Percentiles rank a stretch among this genome's conserved stretches.
phyloP scores from a whole-genome alignment of 2,888 invertebrate genomes.

The Rhagonycha fulva region DNA sequence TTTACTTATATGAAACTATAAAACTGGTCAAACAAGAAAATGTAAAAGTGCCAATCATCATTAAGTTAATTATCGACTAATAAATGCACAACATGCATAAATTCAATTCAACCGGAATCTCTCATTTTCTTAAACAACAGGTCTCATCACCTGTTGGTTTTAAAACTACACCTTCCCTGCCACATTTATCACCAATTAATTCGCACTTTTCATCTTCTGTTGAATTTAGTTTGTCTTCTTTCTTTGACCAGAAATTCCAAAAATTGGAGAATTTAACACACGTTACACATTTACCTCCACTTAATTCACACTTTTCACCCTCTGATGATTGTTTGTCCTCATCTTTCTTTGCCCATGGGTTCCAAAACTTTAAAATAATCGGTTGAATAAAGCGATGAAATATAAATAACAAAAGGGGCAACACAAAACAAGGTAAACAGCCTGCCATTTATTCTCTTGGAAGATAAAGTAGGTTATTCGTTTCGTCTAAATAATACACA shows the following conservation, averaged over 20 bases:
- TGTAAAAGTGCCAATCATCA: background rate
- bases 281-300: background rate
- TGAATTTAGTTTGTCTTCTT: background rate
- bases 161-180: background rate
- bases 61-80: background rate
- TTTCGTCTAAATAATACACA: background rate
- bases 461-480: background rate
- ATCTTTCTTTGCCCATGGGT: constrained; percentile 74
- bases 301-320: background rate
- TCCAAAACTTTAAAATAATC: constrained; percentile 79
- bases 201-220: background rate
- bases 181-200: background rate
- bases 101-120: background rate
- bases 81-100: background rate
- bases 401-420: constrained; percentile 79
- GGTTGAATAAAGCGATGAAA: constrained; percentile 88
- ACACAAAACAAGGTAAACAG: constrained; percentile 84
- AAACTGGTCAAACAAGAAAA: background rate
- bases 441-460: constrained; percentile 47
- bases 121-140: background rate
- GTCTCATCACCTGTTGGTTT: background rate
- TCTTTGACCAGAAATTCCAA: background rate
- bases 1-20: background rate
- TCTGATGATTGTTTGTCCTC: constrained; percentile 44
- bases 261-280: background rate